Evolutionary conservation across 2,888 invertebrate species (phyloP).

Genomic region (Arge pagana): DNA sequence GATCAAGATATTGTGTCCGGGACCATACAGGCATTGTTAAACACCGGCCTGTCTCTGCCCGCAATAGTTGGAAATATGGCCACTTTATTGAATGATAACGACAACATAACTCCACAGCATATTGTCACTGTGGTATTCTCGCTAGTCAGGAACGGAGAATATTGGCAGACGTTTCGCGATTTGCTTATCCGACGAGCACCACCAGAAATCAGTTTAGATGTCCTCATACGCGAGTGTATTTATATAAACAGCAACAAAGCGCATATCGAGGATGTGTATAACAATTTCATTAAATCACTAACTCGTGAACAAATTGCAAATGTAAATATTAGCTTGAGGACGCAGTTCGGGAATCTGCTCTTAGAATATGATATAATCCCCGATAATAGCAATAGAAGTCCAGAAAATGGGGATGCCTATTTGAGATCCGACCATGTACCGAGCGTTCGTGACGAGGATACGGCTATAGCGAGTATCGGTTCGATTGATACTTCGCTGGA

Average conservation of each 20-base stretch:
- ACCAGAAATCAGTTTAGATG: conserved; percentile 18
- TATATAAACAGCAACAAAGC: conserved; percentile 14
- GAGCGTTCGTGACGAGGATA: no score
- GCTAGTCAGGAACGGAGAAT: conserved; percentile 27
- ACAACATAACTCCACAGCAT: background rate
- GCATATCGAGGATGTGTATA: conserved; percentile 34
- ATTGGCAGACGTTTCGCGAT: conserved; percentile 31
- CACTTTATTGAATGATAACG: background rate
- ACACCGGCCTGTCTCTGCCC: background rate
- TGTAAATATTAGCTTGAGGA: background rate
- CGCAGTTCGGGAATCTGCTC: background rate
- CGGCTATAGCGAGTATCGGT: no score
- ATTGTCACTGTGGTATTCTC: background rate
- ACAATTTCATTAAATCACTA: conserved; percentile 25
- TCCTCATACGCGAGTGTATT: conserved; percentile 35
- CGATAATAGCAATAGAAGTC: no score
- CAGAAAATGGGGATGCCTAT: no score
- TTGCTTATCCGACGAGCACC: conserved; percentile 26
- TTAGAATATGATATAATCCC: background rate
- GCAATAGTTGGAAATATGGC: background rate
- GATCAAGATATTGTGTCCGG: background rate
- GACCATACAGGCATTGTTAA: background rate
- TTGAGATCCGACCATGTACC: no score
- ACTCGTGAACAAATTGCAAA: background rate
- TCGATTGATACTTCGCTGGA: no score